Base-by-base conservation (phyloP, 1,140 invertebrate species). In the Episyrphus balteatus region DNA sequence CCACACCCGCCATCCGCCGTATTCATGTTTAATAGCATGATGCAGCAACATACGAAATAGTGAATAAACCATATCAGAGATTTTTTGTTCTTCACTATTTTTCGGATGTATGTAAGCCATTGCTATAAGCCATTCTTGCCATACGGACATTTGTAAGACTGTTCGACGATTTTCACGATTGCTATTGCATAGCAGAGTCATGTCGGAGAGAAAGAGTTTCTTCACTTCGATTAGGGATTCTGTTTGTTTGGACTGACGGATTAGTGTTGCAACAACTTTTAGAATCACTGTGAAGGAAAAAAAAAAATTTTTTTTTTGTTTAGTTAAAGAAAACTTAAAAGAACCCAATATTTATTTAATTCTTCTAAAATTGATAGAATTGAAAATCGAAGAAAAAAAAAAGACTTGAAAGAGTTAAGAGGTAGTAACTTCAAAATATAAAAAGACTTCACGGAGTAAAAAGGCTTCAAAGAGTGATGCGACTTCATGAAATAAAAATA, bases 1-100 rank as follows among this genome's bases (percentile, higher is more conserved):
- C 96, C 97, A 99, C 10, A 99, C 97, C 54, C 97, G 75, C 97
- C 97, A 99, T 11, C 97, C 97, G n/a, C 97, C 96, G 63, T 97
- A 99, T 71, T 99, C 97, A 61, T 92, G 91, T 68, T 98, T 98
- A 47, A 99, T 97, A 13, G 97, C 97, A 69, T 99, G 97, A 71
- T 98, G 95, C 5, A 99, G 72, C 18, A 99, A 73, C 89, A 98
- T 97, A 11, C 88, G 76, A 73, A 99, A 99, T 45, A 99, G 73
- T 1, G 92, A 88, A 69, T 98, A 98, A 15, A 99, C 94, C 88
- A 98, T 95, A 60, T 98, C 94, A 1, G 91, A 95, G 41, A 98
- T 87, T 70, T 96, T 92, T 60, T 95, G 88, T 67, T 98, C 91
- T 62, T 97, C 92, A 1, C 84, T 81, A 58, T 87, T 94, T 65